Evolutionary conservation across 2,113 vertebrate species (phyloP).

Genomic region (Urocolius indicus): DNA sequence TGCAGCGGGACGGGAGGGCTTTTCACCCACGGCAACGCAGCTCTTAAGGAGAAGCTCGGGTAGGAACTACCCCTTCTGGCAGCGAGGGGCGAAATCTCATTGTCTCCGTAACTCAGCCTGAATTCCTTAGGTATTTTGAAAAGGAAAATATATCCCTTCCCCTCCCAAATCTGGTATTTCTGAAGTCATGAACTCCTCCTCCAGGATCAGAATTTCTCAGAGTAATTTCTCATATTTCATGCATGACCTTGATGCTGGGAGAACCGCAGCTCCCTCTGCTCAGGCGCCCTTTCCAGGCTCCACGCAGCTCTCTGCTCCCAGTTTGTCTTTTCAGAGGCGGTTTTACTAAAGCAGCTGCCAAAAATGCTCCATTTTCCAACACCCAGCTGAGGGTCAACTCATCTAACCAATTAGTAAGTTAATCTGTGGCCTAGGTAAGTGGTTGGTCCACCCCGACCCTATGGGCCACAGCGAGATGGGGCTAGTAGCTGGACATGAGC

Average conservation of each 20-base stretch:
- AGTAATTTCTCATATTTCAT: conserved; percentile 63
- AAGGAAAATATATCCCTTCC: conserved; percentile 49
- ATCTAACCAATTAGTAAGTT: not conserved
- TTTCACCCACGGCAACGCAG: not conserved
- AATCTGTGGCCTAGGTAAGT: not conserved
- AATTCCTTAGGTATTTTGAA: conserved; percentile 63
- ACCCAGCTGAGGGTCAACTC: not conserved
- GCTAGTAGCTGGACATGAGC: not conserved
- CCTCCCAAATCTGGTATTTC: conserved; percentile 70
- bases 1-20: not conserved
- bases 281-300: not conserved
- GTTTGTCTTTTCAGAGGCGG: not conserved
- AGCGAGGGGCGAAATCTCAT: not conserved
- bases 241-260: conserved; percentile 50
- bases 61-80: conserved; percentile 8
- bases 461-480: not conserved
- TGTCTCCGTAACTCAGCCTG: not conserved
- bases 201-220: conserved; percentile 55
- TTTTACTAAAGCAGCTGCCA: rapidly evolving
- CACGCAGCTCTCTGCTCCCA: not conserved
- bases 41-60: not conserved
- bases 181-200: conserved; percentile 68
- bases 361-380: not conserved
- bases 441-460: not conserved
- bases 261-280: not conserved